Evolutionary conservation across 2,797 vertebrate species (phyloP), one percentile per base, ranked within the genome.

Genomic region (Tarsius wallacei): DNA sequence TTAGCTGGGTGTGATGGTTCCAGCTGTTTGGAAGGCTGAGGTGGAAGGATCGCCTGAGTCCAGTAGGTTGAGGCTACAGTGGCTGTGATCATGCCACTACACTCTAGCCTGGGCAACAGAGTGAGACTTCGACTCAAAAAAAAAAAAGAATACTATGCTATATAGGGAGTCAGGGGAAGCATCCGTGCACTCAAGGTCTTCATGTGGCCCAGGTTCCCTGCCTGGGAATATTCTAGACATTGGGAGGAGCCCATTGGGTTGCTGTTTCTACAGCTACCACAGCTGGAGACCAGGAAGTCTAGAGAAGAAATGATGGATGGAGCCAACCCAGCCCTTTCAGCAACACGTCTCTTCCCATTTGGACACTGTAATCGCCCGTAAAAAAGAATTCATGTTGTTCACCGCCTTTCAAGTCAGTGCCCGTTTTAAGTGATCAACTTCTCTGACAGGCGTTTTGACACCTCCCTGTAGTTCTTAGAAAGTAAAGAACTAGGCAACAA

Each of bases 381-480:
- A 73, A 77, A 77, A 93, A 55, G 15, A 8, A 85, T 83, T 73
- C 94, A 61, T 92, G 31, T 49, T 77, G 59, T 81, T 88, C 70
- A 19, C 22, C 73, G 13, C 57, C 80, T 77, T 94, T 87, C 33
- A 74, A 57, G 24, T 42, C 89, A 77, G 0, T 3, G 61, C 31
- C 78, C 36, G 16, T 95, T 96, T 96, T 76, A 95, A 97, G 92
- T 81, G 49, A 51, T 86, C 49, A 73, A 15, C 57, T 95, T 47
- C 57, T 81, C 55, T 91, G 63, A n/a, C 51, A 96, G 90, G 51
- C 17, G 0, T 94, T 76, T 95, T 59, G 51, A 93, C 15, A 82
- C 53, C 51, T 91, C 47, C 64, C 71, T 84, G 3, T 88, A 81
- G 96, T 66, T 85, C 76, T 61, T 53, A 90, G 84, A 98, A 87